Base-by-base conservation (phyloP, 1,140 invertebrate species). In the Lethrus apterus region DNA sequence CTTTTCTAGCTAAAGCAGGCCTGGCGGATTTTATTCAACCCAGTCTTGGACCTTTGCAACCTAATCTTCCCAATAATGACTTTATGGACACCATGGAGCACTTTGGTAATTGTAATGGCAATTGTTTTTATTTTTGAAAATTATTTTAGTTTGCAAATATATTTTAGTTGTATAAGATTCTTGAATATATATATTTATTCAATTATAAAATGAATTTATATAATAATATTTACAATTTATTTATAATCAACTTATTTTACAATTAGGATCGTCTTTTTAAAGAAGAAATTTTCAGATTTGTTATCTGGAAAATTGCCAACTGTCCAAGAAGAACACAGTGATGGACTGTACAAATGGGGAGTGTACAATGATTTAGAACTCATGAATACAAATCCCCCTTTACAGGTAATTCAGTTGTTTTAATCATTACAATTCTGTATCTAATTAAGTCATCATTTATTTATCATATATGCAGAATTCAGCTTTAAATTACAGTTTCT, bases 21-120 rank as follows among this genome's bases (percentile, higher is more conserved):
- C 73, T 86, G 60, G 90, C 94, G 10, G 94, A 98, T 72, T 92
- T 98, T 60, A 97, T 99, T 67, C 96, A 99, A 73, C 96, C 96
- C 38, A 95, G 92, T 64, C 77, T 99, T 53, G 84, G 94, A 38
- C 92, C 94, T 44, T 73, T 98, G 26, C 95, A 98, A 66, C 95
- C 94, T 48, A 94, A 92, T 73, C 76, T 98, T 54, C 40, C 40
- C 13, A 42, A 42, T 42, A 93, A 98, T 65, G 95, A 98, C 70
- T 92, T 93, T 67, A 92, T 90, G 84, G 88, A 90, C 58, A 92
- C 88, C 58, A 79, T 89, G 61, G 84, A 88, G 62, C 84, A 85
- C 3, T 70, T 92, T 46, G 86, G 85, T 88, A 70, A 20, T 11
- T 11, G 48, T 3, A 43, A 43, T 45, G 15, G 34, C 32, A 17